Percentiles rank a stretch among this genome's conserved stretches.
These are phyloP conservation scores for Muricea muricata DNA, from an alignment of 92 coral and sea anemone species.

Conservation along the genomic window DNA sequence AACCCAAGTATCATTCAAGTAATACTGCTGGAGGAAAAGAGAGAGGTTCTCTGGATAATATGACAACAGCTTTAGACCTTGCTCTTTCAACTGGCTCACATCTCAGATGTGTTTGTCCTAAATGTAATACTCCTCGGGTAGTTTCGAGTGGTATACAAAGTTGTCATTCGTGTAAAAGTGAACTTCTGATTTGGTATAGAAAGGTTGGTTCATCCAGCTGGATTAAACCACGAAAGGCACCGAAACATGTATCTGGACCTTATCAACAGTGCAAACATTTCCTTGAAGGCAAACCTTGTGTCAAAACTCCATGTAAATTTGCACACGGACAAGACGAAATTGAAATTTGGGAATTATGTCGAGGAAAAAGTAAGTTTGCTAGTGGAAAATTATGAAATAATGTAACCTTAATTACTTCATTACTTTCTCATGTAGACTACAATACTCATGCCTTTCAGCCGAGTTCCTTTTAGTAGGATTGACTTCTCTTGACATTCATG, in stretches of 20 bases:
- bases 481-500: no score
- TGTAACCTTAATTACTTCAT: no score
- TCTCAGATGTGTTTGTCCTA: conserved; percentile 18
- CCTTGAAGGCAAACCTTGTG: not conserved
- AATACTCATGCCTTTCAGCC: no score
- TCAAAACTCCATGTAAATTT: conserved; percentile 3
- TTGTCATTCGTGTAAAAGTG: conserved; percentile 2
- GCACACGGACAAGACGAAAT: conserved; percentile 1
- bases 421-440: no score
- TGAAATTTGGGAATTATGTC: conserved; percentile 5
- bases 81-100: not conserved
- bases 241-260: not conserved
- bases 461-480: no score
- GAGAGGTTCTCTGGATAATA: not conserved
- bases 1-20: not conserved
- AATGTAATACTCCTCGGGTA: not conserved
- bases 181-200: not conserved
- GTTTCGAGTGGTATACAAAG: not conserved
- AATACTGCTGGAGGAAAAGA: not conserved
- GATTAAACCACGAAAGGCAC: conserved; percentile 7
- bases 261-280: conserved; percentile 20
- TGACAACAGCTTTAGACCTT: not conserved
- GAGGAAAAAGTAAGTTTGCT: not conserved
- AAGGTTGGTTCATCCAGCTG: conserved; percentile 1
- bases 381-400: no score